A percentile compares a stretch with the other conserved stretches of the same genome.
phyloP scores from a whole-genome alignment of 2,113 vertebrate genomes.

The Amphiprion ocellaris region DNA sequence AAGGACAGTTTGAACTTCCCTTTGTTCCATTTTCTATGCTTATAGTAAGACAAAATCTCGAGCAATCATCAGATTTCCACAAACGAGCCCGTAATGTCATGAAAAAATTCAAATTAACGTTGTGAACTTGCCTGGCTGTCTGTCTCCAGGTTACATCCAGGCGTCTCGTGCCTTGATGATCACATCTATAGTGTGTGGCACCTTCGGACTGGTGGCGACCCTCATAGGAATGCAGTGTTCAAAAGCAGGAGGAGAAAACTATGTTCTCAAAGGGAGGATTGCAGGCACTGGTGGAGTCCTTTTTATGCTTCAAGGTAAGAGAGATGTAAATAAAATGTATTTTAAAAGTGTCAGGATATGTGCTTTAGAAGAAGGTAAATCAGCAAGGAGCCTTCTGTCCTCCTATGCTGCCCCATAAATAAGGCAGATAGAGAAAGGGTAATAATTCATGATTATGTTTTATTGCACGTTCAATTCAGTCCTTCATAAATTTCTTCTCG shows the following conservation, averaged over 20 bases:
- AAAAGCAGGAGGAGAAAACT: slow-evolving; percentile 81
- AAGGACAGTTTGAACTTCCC: not conserved
- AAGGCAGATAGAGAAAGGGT: not conserved
- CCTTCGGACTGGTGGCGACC: slow-evolving; percentile 82
- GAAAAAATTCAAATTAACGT: not conserved
- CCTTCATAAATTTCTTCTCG: not conserved
- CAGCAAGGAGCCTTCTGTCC: not conserved
- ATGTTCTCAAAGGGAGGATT: slow-evolving; percentile 85
- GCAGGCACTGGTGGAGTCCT: slow-evolving; percentile 82
- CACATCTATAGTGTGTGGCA: slow-evolving; percentile 82
- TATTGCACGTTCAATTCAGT: slow-evolving; percentile 1
- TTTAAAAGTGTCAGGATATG: not conserved
- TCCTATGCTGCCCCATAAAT: not conserved
- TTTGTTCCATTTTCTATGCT: not conserved
- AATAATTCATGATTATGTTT: slow-evolving; percentile 20
- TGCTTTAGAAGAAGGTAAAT: not conserved
- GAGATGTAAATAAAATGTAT: not conserved
- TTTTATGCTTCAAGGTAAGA: slow-evolving; percentile 88
- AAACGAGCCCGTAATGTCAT: too few species aligned
- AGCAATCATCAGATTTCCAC: too few species aligned
- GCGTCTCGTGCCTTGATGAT: slow-evolving; percentile 93
- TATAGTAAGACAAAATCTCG: too few species aligned
- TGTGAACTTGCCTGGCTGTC: not conserved
- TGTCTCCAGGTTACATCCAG: slow-evolving; percentile 88
- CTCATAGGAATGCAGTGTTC: slow-evolving; percentile 89